Evolutionary conservation across 2,113 vertebrate genomes (phyloP).

Genomic region (Psittacula cyanocephala): DNA sequence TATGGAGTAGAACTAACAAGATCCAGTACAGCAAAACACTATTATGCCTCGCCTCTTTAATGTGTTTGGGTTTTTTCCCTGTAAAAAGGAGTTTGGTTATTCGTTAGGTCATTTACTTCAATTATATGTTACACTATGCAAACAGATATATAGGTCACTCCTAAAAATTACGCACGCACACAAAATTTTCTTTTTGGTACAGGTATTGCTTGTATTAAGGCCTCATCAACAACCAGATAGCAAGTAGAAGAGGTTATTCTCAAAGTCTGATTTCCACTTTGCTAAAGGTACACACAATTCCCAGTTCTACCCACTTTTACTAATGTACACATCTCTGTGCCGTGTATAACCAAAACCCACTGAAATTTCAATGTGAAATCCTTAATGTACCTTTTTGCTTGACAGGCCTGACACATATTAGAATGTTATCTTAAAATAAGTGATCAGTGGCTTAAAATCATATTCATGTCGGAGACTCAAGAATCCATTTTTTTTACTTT

Average conservation of each 20-base stretch:
- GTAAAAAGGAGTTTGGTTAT: background rate
- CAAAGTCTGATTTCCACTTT: background rate
- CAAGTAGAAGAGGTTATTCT: background rate
- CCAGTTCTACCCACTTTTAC: background rate
- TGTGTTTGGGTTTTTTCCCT: accelerated
- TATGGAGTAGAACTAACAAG: background rate
- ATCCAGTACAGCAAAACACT: background rate
- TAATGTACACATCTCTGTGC: background rate
- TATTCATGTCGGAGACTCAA: background rate
- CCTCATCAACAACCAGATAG: background rate
- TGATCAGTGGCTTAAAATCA: background rate
- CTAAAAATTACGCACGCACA: background rate
- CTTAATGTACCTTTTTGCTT: background rate
- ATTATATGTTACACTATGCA: background rate
- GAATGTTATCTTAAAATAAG: background rate
- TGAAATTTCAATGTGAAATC: background rate
- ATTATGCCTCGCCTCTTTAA: background rate
- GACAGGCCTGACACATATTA: background rate
- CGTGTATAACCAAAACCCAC: background rate
- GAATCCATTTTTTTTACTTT: background rate
- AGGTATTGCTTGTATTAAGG: background rate
- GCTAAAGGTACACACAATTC: background rate
- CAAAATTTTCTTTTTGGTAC: accelerated
- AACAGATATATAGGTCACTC: background rate
- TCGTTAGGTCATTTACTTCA: background rate